A percentile compares a stretch with the other conserved stretches of the same genome.
Conservation (phyloP, 2,888 invertebrate species). For the Megamerina dolium region DNA sequence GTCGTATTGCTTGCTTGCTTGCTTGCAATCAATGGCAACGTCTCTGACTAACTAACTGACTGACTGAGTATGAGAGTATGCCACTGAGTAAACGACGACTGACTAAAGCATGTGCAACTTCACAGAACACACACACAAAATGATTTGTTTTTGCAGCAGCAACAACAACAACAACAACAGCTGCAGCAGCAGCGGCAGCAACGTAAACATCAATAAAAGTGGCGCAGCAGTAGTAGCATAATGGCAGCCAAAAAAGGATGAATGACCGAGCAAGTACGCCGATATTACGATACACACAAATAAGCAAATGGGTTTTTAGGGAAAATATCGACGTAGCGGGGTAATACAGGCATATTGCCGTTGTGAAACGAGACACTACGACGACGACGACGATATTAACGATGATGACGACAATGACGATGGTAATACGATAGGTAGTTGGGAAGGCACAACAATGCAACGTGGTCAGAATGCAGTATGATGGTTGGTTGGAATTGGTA, state of each 20-base stretch:
- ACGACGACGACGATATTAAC: conserved; percentile 5
- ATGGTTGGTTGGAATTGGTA: too few relatives aligned
- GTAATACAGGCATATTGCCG: background rate
- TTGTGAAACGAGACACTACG: conserved; percentile 20
- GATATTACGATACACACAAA: background rate
- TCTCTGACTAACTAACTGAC: too few relatives aligned
- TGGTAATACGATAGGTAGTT: background rate
- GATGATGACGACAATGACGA: background rate
- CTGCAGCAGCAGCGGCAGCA: conserved; percentile 11
- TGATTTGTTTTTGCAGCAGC: conserved; percentile 2
- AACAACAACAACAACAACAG: conserved; percentile 6
- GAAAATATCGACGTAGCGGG: background rate
- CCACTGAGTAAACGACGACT: too few relatives aligned
- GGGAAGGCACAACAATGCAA: background rate
- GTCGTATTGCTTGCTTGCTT: too few relatives aligned
- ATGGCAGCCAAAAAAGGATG: conserved; percentile 4
- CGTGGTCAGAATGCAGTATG: conserved; percentile 9
- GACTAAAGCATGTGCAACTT: too few relatives aligned
- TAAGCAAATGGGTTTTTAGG: background rate
- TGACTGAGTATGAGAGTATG: too few relatives aligned
- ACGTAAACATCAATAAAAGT: background rate
- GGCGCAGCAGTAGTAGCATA: background rate
- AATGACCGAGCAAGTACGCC: conserved; percentile 14
- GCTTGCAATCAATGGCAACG: too few relatives aligned
- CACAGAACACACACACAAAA: too few relatives aligned